These are phyloP conservation scores for Diadema setosum DNA, from an alignment of 35 echinoderm and acorn worm genomes.

Conservation along the genomic window DNA sequence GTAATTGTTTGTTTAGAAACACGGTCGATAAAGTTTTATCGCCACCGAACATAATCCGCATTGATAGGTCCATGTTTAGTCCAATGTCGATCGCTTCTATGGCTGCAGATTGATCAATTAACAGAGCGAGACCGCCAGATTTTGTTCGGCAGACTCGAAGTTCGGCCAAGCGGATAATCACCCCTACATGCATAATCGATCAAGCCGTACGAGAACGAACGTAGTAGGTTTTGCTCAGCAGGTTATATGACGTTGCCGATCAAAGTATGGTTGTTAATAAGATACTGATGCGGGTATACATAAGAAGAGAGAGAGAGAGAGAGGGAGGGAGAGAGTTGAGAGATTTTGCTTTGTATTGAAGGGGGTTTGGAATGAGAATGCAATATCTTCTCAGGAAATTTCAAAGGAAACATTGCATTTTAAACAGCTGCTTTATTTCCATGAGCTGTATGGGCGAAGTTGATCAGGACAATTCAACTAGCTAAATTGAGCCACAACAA, in stretches of 20 bases:
- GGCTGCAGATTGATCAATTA: neutral
- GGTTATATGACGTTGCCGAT: neutral
- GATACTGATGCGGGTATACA: neutral
- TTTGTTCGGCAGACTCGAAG: neutral
- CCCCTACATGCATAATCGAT: conserved; percentile 4
- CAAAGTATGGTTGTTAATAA: neutral
- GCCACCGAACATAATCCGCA: too few species aligned
- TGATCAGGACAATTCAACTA: too few species aligned
- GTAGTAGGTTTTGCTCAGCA: neutral
- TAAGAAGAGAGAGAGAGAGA: neutral
- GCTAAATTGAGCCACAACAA: too few species aligned
- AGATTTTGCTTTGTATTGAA: neutral
- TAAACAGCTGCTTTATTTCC: too few species aligned
- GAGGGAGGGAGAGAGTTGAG: neutral
- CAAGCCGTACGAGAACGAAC: neutral
- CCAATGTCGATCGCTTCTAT: neutral
- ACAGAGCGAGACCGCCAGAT: neutral
- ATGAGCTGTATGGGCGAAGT: too few species aligned
- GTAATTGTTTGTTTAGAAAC: too few species aligned
- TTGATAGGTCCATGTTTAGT: neutral
- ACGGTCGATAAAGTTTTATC: too few species aligned
- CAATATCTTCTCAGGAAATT: too few species aligned
- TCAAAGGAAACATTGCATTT: too few species aligned
- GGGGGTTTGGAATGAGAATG: too few species aligned
- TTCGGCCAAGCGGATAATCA: neutral